These are phyloP conservation scores for Penelope pileata DNA, from an alignment of 2,113 vertebrate genomes.

Conservation along the genomic window DNA sequence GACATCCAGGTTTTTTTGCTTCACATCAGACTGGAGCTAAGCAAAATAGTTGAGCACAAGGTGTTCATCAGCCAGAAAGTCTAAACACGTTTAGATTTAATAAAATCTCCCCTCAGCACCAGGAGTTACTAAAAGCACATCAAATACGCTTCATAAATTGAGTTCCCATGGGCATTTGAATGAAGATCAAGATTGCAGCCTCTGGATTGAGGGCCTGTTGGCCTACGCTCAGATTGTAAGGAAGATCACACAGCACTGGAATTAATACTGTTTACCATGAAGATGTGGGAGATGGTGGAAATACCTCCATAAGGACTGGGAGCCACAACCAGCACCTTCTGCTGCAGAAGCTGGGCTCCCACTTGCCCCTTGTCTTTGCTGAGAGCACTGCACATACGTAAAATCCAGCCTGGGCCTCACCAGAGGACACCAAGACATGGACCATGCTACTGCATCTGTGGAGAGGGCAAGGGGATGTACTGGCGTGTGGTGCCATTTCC, in stretches of 20 bases:
- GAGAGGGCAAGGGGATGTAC: background rate
- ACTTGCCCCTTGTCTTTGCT: rapidly evolving
- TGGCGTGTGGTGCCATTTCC: background rate
- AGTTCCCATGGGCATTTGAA: background rate
- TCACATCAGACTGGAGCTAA: background rate
- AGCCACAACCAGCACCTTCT: background rate
- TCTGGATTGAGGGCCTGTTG: background rate
- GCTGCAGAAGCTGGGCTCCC: background rate
- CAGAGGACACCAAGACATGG: background rate
- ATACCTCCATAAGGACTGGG: background rate
- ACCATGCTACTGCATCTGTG: background rate
- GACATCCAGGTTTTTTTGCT: background rate
- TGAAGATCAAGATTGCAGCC: background rate
- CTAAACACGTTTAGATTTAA: background rate
- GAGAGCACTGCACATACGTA: rapidly evolving
- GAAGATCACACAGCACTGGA: background rate
- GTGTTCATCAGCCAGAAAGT: background rate
- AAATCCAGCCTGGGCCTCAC: background rate
- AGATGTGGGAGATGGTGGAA: background rate
- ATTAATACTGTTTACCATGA: background rate
- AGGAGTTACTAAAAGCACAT: background rate
- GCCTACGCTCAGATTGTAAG: background rate
- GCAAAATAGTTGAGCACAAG: background rate
- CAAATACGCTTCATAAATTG: background rate
- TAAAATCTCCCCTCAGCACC: background rate